Base-by-base conservation (phyloP, 2,888 invertebrate species). In the Drosophila rubida region DNA sequence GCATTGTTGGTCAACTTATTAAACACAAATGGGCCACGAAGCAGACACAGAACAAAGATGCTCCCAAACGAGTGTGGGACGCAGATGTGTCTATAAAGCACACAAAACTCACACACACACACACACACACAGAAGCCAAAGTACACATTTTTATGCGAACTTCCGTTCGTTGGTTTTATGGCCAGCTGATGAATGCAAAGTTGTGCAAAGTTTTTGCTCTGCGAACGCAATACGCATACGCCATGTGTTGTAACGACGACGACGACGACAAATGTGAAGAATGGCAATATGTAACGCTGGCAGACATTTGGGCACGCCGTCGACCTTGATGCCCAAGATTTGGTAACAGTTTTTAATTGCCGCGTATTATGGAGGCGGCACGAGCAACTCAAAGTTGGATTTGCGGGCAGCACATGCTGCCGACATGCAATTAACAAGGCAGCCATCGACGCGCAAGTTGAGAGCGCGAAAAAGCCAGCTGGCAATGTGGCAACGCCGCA, bases 391-490 rank as follows among this genome's bases (percentile, higher is more conserved):
- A 63, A 74, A 64, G 57, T 54, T 63, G 69, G 81, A 73, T n/a
- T 37, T 37, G 16, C 16, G 50, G 70, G 54, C 35, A 74, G 74
- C 88, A 77, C 84, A 69, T 83, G 81, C 57, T 65, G 66, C 22
- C 30, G 80, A 74, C 89, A 77, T 74, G 87, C 89, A 88, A 88
- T 84, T 87, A 82, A 88, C 78, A 87, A 70, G 57, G 32, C 32
- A 32, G 58, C 48, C 25, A 44, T 49, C 60, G 42, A 65, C 60
- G 35, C 62, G 57, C 60, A 65, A 76, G 35, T 68, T 42, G 45
- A 59, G 27, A 46, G 23, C 44, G 27, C 58, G 53, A 25, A 23
- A 46, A 37, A 67, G 4, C 23, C 50, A 62, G 53, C 62, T 23
- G 58, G 58, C 64, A 69, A 61, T 75, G 57, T 85, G 66, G 75